Evolutionary conservation across 1,140 invertebrate genomes (phyloP).

Genomic region (Sitobion miscanthi): DNA sequence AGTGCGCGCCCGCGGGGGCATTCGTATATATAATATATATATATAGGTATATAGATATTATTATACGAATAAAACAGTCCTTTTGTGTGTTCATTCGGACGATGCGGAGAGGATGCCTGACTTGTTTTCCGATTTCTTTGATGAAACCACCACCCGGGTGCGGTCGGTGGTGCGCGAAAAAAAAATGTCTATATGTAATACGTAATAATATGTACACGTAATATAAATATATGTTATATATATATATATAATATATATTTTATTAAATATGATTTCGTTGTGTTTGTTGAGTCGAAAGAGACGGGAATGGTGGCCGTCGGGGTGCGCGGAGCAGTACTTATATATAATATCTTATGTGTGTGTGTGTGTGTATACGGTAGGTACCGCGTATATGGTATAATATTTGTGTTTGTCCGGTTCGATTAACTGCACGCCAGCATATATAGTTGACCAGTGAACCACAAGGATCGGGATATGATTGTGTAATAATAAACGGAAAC

Average conservation of each 20-base stretch:
- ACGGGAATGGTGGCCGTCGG: background rate
- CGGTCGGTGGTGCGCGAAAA: constrained; percentile 51
- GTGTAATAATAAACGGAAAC: constrained; percentile 32
- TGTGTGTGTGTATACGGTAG: background rate
- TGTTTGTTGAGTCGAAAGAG: constrained; percentile 54
- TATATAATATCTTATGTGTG: background rate
- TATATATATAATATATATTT: too few relatives aligned
- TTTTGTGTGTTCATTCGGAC: constrained; percentile 54
- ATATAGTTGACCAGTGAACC: background rate
- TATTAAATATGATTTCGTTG: constrained; percentile 48
- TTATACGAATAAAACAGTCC: constrained; percentile 25
- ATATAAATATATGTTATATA: background rate
- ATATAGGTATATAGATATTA: background rate
- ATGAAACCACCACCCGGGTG: constrained; percentile 53
- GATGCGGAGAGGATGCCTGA: constrained; percentile 34
- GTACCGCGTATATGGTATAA: background rate
- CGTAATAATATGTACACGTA: background rate
- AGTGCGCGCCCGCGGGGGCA: constrained; percentile 3
- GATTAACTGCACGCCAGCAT: constrained; percentile 25
- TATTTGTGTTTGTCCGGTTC: constrained; percentile 48
- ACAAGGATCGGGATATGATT: background rate
- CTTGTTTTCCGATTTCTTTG: constrained; percentile 54
- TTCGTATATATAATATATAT: constrained; percentile 8
- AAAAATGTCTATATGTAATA: constrained; percentile 18
- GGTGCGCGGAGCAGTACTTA: background rate